phyloP scores from a whole-genome alignment of 2,888 invertebrate species.

The Drosophila kanekoi region DNA sequence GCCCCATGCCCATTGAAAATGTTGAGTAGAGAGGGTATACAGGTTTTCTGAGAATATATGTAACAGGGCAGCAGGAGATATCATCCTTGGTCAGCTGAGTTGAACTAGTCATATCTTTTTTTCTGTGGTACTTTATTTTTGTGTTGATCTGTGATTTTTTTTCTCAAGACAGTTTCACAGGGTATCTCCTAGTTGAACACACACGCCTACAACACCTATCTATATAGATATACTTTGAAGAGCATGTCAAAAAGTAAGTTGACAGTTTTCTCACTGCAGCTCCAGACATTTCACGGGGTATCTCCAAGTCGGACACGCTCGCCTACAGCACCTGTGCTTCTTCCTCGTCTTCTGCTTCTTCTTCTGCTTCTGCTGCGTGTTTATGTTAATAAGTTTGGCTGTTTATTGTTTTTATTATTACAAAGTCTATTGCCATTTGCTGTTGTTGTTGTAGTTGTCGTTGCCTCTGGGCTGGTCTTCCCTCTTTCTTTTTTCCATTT shows the following conservation, averaged over 20 bases:
- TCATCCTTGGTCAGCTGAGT: too few species aligned
- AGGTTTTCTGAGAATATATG: not conserved
- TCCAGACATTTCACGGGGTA: not conserved
- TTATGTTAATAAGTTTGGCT: slow-evolving; percentile 75
- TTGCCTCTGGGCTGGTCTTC: slow-evolving; percentile 52
- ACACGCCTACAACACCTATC: too few species aligned
- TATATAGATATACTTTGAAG: too few species aligned
- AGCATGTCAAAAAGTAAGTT: too few species aligned
- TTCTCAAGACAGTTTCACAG: too few species aligned
- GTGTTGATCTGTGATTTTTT: too few species aligned
- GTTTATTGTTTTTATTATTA: slow-evolving; percentile 71
- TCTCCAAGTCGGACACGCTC: not conserved
- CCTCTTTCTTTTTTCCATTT: slow-evolving; percentile 46
- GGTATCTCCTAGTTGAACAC: too few species aligned
- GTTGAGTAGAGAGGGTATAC: not conserved
- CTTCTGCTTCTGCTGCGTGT: slow-evolving; percentile 49
- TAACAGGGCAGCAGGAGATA: not conserved
- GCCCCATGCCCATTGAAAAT: not conserved
- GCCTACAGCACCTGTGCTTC: not conserved
- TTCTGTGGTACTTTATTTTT: too few species aligned
- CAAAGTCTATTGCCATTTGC: slow-evolving; percentile 39
- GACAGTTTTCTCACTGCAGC: too few species aligned
- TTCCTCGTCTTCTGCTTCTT: slow-evolving; percentile 16
- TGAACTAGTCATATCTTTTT: too few species aligned
- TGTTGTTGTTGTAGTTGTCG: slow-evolving; percentile 42